A percentile compares a stretch with the other conserved stretches of the same genome.
phyloP scores from a whole-genome alignment of 2,113 vertebrate species.

The Craseonycteris thonglongyai region DNA sequence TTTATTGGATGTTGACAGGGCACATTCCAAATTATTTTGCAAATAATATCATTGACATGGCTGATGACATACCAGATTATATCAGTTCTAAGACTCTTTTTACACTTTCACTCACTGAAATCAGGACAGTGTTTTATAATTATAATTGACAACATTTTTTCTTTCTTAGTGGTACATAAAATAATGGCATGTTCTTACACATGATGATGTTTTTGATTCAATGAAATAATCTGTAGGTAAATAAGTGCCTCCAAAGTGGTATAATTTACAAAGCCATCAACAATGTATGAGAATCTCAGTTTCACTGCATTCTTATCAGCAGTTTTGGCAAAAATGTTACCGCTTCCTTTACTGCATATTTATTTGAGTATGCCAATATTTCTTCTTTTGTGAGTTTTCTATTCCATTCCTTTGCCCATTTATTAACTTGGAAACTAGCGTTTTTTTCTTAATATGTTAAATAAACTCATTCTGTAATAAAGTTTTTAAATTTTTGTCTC shows the following conservation, averaged over 20 bases:
- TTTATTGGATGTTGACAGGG: background rate
- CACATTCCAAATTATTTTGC: background rate
- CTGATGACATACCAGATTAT: background rate
- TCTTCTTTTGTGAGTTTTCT: constrained; percentile 20
- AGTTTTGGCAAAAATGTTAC: background rate
- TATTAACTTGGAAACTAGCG: background rate
- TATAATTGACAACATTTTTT: background rate
- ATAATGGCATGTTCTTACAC: background rate
- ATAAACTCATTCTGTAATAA: background rate
- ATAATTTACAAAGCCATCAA: background rate
- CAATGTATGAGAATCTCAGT: background rate
- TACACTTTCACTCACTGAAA: background rate
- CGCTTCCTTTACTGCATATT: background rate
- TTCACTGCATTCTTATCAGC: background rate
- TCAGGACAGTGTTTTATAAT: background rate
- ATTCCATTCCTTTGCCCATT: background rate
- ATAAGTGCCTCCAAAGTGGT: background rate
- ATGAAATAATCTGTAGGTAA: background rate
- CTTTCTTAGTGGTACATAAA: background rate
- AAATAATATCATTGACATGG: background rate
- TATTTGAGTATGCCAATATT: background rate
- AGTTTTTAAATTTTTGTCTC: background rate
- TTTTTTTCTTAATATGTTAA: background rate
- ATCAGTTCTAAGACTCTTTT: background rate
- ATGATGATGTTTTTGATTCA: background rate